Percentiles rank a stretch among this genome's conserved stretches.
Evolutionary conservation across 2,113 vertebrate genomes (phyloP).

Genomic region (Probosciger aterrimus): DNA sequence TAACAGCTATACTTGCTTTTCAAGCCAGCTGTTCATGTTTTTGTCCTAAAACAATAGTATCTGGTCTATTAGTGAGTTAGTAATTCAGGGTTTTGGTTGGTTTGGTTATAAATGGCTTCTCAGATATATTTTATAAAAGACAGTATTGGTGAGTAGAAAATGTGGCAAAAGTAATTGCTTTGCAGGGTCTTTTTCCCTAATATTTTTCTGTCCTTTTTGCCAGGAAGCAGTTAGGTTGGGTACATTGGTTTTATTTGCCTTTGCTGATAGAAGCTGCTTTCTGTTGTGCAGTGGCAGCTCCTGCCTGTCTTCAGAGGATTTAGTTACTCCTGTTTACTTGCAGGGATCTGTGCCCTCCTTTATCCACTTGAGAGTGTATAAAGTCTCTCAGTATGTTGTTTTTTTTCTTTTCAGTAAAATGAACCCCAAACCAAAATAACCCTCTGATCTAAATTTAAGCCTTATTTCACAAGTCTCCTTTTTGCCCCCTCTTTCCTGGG

Average conservation of each 20-base stretch:
- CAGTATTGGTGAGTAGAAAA: not conserved
- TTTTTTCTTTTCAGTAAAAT: not conserved
- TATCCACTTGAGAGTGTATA: not conserved
- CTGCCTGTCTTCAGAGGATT: not conserved
- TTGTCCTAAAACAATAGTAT: not conserved
- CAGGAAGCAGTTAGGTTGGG: not conserved
- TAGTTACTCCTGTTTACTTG: not conserved
- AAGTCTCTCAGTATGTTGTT: not conserved
- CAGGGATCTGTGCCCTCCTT: not conserved
- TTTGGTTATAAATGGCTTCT: not conserved
- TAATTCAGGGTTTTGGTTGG: not conserved
- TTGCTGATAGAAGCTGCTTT: not conserved
- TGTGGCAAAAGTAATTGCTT: not conserved
- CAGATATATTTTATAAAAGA: not conserved
- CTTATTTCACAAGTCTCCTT: not conserved
- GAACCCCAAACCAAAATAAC: not conserved
- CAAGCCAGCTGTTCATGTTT: not conserved
- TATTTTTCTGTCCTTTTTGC: not conserved
- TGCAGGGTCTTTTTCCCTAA: not conserved
- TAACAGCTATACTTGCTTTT: not conserved
- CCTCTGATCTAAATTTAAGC: not conserved
- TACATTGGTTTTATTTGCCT: slow-evolving; percentile 7
- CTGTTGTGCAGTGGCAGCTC: not conserved
- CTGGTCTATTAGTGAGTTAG: not conserved
- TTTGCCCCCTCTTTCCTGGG: not conserved